Evolutionary conservation across 2,113 vertebrate genomes (phyloP), one percentile per base, ranked within the genome.

Genomic region (Myxocyprinus asiaticus): DNA sequence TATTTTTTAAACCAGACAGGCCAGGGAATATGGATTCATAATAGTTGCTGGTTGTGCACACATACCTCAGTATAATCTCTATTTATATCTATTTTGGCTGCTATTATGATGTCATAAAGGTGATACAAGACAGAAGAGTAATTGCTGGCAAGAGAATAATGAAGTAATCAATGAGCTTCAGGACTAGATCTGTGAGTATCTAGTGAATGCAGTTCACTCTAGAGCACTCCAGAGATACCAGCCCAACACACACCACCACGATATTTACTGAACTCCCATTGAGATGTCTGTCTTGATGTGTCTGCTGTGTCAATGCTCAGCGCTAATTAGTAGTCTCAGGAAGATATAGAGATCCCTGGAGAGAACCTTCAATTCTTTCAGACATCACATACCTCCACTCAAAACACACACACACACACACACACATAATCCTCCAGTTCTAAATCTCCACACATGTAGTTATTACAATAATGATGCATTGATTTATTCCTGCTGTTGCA

Each of bases 311-410:
- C 43, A 22, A 73, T 47, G 9, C 56, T 61, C 59, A 10, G 9
- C 3, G 44, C 70, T 61, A 61, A 73, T 73, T 73, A 48, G 55
- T 73, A 73, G 15, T 72, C 53, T n/a, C 2, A 72, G 33, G 4
- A 72, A 56, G 69, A 72, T 44, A 72, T 7, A 47, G 70, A 62
- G 70, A 61, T 73, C 70, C 48, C 56, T 48, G 70, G 70, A 62
- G 70, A 48, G n/a, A 61, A 33, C 22, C 22, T 33, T 33, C 22
- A 33, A 33, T 1, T 33, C 22, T 33, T 33, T 33, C 22, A 47
- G 42, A 62, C 15, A 73, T 73, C 70, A 73, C 44, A 73, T 9
- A 73, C 56, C 15, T 62, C 70, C n/a, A 73, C n/a, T 59, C 9
- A 47, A 59, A 44, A 61, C 9, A 73, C 42, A 73, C 43, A 58